These are phyloP conservation scores for Tribolium madens DNA, from an alignment of 1,140 invertebrate genomes.

Conservation along the genomic window DNA sequence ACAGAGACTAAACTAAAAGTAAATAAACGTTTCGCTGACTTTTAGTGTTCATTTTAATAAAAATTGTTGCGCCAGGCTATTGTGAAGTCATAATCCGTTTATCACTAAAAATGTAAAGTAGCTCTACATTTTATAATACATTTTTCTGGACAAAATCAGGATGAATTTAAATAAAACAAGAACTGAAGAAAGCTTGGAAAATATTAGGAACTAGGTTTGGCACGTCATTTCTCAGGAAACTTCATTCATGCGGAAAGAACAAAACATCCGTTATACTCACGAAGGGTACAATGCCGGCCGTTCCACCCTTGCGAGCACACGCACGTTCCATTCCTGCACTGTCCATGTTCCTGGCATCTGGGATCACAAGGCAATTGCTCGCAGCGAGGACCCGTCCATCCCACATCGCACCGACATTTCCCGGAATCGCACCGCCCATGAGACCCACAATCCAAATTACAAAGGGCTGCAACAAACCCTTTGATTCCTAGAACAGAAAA, in stretches of 20 bases:
- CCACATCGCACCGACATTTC: slow-evolving; percentile 88
- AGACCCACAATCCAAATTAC: slow-evolving; percentile 90
- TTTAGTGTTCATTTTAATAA: too few relatives aligned
- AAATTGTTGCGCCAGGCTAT: too few relatives aligned
- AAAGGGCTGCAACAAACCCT: slow-evolving; percentile 76
- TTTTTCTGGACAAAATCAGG: too few relatives aligned
- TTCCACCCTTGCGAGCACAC: slow-evolving; percentile 98
- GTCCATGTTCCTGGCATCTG: slow-evolving; percentile 94
- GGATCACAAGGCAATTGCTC: slow-evolving; percentile 89
- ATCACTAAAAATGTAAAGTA: too few relatives aligned
- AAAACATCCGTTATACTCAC: slow-evolving; percentile 75
- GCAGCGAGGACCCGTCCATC: slow-evolving; percentile 93
- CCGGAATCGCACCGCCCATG: slow-evolving; percentile 92
- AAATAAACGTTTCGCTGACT: too few relatives aligned
- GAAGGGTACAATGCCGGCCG: slow-evolving; percentile 93
- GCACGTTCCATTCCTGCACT: slow-evolving; percentile 97
- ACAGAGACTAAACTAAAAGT: too few relatives aligned
- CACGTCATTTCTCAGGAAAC: too few relatives aligned
- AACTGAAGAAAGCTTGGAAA: too few relatives aligned
- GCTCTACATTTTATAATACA: too few relatives aligned
- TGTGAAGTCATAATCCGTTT: too few relatives aligned
- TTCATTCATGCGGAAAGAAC: not conserved
- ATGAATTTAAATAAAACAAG: too few relatives aligned
- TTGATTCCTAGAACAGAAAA: not conserved
- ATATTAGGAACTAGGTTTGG: too few relatives aligned